Percentiles rank a stretch among this genome's conserved stretches.
Conservation (phyloP, 2,797 vertebrate genomes). For the Bufotes viridis region DNA sequence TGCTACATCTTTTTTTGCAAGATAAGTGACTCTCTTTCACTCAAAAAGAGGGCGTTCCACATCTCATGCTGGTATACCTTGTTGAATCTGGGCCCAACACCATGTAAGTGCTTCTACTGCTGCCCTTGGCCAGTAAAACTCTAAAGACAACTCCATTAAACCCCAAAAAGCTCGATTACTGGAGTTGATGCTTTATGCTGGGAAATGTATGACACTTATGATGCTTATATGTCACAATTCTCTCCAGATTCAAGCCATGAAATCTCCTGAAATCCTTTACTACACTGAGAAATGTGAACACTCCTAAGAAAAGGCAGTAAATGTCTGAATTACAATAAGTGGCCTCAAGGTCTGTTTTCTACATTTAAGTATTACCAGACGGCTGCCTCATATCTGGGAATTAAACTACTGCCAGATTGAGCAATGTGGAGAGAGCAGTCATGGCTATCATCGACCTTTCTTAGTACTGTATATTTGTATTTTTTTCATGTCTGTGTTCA, state of each 20-base stretch:
- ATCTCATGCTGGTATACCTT: too few relatives aligned
- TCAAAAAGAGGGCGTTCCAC: too few relatives aligned
- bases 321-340: neutral
- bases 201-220: neutral
- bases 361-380: constrained; percentile 42
- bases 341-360: constrained; percentile 18
- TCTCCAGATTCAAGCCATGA: neutral
- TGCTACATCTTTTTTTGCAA: too few relatives aligned
- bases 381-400: neutral
- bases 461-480: neutral
- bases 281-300: neutral
- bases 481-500: neutral
- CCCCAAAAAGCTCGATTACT: neutral
- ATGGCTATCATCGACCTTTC: neutral
- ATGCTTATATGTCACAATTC: neutral
- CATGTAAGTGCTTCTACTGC: neutral
- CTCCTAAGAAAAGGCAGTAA: neutral
- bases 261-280: neutral
- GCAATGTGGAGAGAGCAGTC: neutral
- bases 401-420: constrained; percentile 29
- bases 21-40: too few relatives aligned
- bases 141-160: neutral
- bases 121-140: neutral
- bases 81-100: too few relatives aligned
- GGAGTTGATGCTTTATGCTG: neutral